A percentile compares a stretch with the other conserved stretches of the same genome.
phyloP scores from a whole-genome alignment of 2,797 vertebrate species.

The Lacerta agilis region DNA sequence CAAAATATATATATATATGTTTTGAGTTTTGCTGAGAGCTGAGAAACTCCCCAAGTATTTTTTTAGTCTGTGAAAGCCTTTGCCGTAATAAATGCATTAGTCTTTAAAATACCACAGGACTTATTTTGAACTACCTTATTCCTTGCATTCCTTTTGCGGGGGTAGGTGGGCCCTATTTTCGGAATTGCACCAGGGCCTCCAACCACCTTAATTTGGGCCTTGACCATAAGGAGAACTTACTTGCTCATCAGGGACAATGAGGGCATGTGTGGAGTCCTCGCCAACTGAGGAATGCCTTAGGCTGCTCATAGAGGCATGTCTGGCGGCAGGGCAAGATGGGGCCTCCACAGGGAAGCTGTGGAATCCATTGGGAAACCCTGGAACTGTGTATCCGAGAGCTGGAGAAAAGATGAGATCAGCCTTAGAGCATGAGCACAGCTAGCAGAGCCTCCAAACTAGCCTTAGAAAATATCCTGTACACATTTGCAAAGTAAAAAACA shows the following conservation, averaged over 20 bases:
- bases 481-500: not conserved
- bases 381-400: constrained; percentile 90
- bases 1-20: no score
- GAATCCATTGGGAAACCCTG: constrained; percentile 94
- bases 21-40: no score
- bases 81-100: no score
- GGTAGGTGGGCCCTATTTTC: no score
- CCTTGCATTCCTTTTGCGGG: no score
- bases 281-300: constrained; percentile 86
- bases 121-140: no score
- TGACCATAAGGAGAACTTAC: constrained; percentile 71
- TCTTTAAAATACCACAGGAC: no score
- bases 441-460: not conserved
- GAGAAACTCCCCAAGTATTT: no score
- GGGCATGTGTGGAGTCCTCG: constrained; percentile 91
- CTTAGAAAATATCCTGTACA: fast-evolving
- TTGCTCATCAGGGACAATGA: constrained; percentile 94
- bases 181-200: no score
- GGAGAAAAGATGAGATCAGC: constrained; percentile 29
- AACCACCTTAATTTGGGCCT: no score
- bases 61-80: no score
- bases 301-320: constrained; percentile 75
- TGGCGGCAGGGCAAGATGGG: constrained; percentile 75
- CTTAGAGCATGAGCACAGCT: not conserved
- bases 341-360: constrained; percentile 89